Conservation (phyloP, 2,113 vertebrate genomes). For the Neodon shergylaensis region DNA sequence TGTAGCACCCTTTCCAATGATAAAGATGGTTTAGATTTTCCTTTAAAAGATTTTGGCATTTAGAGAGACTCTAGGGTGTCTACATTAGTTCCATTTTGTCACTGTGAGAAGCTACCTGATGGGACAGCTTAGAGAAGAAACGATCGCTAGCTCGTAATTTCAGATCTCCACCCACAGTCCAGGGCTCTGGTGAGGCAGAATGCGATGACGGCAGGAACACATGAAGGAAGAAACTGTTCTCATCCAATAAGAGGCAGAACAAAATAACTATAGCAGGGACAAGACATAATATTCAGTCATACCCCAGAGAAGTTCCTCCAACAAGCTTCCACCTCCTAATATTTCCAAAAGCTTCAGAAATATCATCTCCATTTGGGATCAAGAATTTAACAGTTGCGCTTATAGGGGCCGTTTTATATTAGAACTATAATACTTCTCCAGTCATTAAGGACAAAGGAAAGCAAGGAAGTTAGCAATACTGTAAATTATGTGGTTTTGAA, state of each 20-base stretch:
- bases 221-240: neutral
- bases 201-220: fast-evolving
- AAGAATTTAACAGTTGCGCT: too few species aligned
- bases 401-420: too few species aligned
- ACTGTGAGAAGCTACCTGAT: neutral
- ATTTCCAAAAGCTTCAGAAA: neutral
- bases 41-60: neutral
- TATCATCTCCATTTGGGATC: neutral
- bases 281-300: neutral
- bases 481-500: neutral
- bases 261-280: neutral
- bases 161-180: too few species aligned
- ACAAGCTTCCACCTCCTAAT: neutral
- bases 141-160: neutral
- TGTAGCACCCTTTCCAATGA: neutral
- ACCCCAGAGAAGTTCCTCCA: neutral
- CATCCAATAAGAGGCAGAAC: neutral
- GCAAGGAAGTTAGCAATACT: neutral
- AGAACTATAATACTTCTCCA: neutral
- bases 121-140: too few species aligned
- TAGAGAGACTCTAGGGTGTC: neutral
- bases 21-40: neutral
- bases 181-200: neutral
- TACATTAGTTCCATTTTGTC: neutral
- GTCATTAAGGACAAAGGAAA: neutral